Conservation (phyloP, 2,113 vertebrate species). For the Bufo gargarizans region DNA sequence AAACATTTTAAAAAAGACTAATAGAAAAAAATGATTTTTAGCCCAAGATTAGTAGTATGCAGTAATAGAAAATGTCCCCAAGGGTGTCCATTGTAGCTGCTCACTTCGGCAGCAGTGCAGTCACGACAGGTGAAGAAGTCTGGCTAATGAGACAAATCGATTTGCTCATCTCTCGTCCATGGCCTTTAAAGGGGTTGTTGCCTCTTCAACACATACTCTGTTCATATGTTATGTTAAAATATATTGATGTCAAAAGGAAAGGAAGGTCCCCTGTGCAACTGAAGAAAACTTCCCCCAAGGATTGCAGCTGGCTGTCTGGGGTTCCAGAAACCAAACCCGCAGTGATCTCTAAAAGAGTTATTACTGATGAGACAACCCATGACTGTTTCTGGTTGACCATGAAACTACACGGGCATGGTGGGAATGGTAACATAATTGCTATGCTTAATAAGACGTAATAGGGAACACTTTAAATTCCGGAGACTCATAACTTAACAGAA, state of each 20-base stretch:
- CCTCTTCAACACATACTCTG: not conserved
- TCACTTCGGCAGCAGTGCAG: too few species aligned
- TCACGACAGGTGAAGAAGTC: too few species aligned
- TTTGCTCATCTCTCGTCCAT: too few species aligned
- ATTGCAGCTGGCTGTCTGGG: not conserved
- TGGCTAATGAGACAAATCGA: too few species aligned
- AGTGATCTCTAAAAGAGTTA: not conserved
- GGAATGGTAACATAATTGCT: not conserved
- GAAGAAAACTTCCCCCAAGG: not conserved
- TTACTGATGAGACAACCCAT: not conserved
- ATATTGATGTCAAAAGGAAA: not conserved
- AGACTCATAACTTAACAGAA: not conserved
- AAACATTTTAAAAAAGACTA: too few species aligned
- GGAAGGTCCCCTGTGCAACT: not conserved
- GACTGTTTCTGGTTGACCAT: not conserved
- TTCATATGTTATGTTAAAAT: not conserved
- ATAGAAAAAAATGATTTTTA: too few species aligned
- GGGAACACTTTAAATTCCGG: not conserved
- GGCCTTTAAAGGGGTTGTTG: not conserved
- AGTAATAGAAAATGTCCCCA: too few species aligned
- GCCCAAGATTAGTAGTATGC: too few species aligned
- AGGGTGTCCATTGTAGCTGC: too few species aligned
- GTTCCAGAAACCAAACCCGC: not conserved
- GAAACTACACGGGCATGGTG: not conserved
- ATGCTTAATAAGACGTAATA: not conserved